These are phyloP conservation scores for Anabas testudineus DNA, from an alignment of 2,797 vertebrate species.

Conservation along the genomic window DNA sequence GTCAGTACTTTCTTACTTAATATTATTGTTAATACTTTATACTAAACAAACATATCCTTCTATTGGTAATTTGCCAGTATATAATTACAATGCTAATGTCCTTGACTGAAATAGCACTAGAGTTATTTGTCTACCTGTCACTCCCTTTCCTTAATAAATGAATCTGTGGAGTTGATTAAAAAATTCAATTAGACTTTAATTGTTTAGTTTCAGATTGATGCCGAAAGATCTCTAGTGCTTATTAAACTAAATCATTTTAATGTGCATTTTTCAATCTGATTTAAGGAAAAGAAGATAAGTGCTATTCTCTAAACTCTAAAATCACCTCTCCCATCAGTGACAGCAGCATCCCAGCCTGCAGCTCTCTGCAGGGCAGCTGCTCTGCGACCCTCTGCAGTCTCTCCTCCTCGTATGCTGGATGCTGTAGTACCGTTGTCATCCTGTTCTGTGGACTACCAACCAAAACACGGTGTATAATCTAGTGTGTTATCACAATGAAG, in stretches of 20 bases:
- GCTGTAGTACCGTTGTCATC: conserved; percentile 80
- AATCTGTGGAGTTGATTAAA: neutral
- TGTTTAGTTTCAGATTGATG: neutral
- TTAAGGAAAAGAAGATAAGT: neutral
- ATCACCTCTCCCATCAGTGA: conserved; percentile 93
- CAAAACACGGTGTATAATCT: neutral
- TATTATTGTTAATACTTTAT: neutral
- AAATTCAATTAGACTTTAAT: neutral
- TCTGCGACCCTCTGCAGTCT: conserved; percentile 78
- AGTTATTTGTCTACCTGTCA: neutral
- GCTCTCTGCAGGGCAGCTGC: conserved; percentile 88
- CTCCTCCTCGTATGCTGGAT: conserved; percentile 82
- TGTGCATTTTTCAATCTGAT: neutral
- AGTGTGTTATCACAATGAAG: fast-evolving
- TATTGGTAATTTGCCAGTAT: too few species aligned
- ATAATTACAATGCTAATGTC: neutral
- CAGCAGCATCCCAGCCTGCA: conserved; percentile 87
- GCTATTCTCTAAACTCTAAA: too few species aligned
- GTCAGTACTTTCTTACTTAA: neutral
- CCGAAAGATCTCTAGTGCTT: neutral
- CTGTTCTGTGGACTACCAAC: neutral
- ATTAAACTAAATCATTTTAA: neutral
- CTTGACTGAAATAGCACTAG: neutral
- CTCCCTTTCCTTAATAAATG: neutral
- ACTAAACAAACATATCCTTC: neutral